Conservation (phyloP, 2,113 vertebrate species). For the Platanista minor region DNA sequence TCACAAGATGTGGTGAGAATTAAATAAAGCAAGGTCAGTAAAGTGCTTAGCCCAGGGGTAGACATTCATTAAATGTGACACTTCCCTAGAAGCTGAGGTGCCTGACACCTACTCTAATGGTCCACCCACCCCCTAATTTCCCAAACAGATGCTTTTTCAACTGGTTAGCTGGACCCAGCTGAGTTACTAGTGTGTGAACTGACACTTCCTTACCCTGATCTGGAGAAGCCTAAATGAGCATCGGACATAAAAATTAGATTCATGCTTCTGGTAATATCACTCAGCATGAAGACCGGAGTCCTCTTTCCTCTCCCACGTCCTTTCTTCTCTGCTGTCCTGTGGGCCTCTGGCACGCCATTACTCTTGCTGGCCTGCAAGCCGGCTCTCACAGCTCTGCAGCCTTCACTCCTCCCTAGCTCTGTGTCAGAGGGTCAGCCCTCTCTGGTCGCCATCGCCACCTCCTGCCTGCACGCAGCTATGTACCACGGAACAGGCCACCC, state of each 20-base stretch:
- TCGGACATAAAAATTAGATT: not conserved
- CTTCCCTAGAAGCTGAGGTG: not conserved
- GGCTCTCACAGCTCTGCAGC: too few species aligned
- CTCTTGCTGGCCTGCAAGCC: not conserved
- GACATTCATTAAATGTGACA: not conserved
- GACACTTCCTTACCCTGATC: not conserved
- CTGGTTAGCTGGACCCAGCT: not conserved
- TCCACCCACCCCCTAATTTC: not conserved
- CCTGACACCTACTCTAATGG: not conserved
- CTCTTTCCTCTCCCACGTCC: not conserved
- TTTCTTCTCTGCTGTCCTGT: not conserved
- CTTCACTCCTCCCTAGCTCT: not conserved
- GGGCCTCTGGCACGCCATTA: not conserved
- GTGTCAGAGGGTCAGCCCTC: not conserved
- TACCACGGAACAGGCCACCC: not conserved
- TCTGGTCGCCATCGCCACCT: not conserved
- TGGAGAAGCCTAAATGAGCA: not conserved
- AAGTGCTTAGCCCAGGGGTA: not conserved
- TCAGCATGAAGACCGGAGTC: not conserved
- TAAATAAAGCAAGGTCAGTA: not conserved
- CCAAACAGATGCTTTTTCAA: not conserved
- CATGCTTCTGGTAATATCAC: not conserved
- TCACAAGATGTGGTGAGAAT: not conserved
- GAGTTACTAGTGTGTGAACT: not conserved
- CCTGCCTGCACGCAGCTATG: rapidly evolving